Evolutionary conservation across 2,113 vertebrate species (phyloP), one percentile per base, ranked within the genome.

Genomic region (Microtus pennsylvanicus): DNA sequence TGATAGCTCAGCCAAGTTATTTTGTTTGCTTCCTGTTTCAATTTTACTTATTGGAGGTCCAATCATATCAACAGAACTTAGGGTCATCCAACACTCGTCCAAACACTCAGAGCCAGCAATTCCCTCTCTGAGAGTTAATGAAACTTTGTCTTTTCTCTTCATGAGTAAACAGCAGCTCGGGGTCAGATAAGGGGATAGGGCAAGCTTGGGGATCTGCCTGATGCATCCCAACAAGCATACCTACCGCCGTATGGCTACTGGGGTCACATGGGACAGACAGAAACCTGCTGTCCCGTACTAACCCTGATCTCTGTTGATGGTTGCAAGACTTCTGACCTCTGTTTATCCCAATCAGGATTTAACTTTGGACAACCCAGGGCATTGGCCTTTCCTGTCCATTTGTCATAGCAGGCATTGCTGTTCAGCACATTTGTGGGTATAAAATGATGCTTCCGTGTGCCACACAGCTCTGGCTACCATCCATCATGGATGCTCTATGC

Each of bases 141-240:
- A 3, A 8, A 6, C 89, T 14, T 1, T 17, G 26, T 19, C 6
- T 52, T 74, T 38, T 67, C 19, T 47, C 24, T 26, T 7, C 21
- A 14, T 13, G 2, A 9, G 17, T 7, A n/a, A 9, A 17, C 0
- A 0, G 26, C 6, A 35, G 22, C 12, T 58, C 33, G 11, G 2
- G 21, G 3, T 86, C 26, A 42, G 16, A 38, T n/a, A 16, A 22
- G 1, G 11, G 13, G 5, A 1, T 0, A 17, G 17, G 11, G 28
- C 5, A 26, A 52, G 26, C 70, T 4, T 4, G 7, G 50, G 6
- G 2, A 13, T 47, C 58, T n/a, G 3, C 0, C 30, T 35, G 26
- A 26, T 33, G 19, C 78, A 61, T 17, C 47, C 10, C 13, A n/a
- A 16, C 61, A 38, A 38, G 2, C 12, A 38, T 21, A 13, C 1